Evolutionary conservation across 2,797 vertebrate species (phyloP).

Genomic region (Labroides dimidiatus): DNA sequence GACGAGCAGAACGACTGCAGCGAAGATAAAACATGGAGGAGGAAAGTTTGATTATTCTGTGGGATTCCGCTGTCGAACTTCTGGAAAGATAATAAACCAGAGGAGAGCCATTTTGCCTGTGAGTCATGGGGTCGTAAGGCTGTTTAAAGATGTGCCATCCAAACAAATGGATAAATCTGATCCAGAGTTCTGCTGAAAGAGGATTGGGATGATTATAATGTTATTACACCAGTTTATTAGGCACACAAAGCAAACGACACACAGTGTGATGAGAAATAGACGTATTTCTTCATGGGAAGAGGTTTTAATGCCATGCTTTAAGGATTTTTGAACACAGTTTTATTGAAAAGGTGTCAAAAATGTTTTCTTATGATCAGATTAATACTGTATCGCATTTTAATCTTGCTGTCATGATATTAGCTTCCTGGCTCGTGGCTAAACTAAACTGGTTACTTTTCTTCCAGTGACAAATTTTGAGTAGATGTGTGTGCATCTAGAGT

Average conservation of each 20-base stretch:
- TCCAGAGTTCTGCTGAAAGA: neutral
- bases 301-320: too few species aligned
- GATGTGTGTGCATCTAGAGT: too few species aligned
- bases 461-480: too few species aligned
- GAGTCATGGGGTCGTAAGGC: conserved; percentile 17
- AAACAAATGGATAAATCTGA: neutral
- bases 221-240: neutral
- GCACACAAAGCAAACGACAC: neutral
- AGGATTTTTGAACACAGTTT: too few species aligned
- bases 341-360: too few species aligned
- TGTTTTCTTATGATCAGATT: too few species aligned
- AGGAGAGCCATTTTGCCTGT: conserved; percentile 34
- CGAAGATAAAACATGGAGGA: conserved; percentile 33
- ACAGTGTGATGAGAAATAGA: too few species aligned
- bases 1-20: conserved; percentile 37
- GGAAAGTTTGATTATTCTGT: conserved; percentile 46
- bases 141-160: conserved; percentile 26
- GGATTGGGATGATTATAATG: neutral
- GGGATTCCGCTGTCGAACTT: conserved; percentile 32
- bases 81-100: conserved; percentile 35
- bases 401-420: neutral
- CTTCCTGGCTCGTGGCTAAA: neutral
- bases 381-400: neutral
- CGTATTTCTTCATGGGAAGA: too few species aligned
- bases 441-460: neutral